Conservation (phyloP, 2,113 vertebrate species). For the Nothoprocta perdicaria region DNA sequence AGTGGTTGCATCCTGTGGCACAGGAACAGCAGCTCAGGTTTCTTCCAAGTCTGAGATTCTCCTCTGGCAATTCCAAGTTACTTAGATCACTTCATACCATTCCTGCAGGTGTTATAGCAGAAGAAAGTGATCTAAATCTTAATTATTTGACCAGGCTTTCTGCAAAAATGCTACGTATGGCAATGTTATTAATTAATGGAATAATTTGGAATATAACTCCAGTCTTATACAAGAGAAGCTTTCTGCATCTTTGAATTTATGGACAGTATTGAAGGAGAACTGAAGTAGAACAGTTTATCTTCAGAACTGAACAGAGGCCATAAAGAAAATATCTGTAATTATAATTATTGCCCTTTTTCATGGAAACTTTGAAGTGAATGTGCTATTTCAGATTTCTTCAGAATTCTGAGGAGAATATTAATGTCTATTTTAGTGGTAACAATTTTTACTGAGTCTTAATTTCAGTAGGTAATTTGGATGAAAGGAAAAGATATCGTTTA, state of each 20-base stretch:
- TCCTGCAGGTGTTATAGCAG: slow-evolving; percentile 41
- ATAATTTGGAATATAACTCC: background rate
- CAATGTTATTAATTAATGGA: background rate
- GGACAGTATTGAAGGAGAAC: background rate
- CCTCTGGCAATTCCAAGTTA: slow-evolving; percentile 11
- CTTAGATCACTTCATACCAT: background rate
- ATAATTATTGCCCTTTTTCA: background rate
- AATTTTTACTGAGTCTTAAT: background rate
- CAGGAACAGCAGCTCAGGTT: slow-evolving; percentile 7
- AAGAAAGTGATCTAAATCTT: slow-evolving; percentile 1
- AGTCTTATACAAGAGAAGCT: background rate
- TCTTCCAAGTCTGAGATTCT: slow-evolving; percentile 25
- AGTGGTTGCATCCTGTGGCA: background rate
- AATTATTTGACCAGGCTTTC: slow-evolving; percentile 41
- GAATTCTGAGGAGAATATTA: background rate
- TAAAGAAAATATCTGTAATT: background rate
- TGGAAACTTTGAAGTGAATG: background rate
- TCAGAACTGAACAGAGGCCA: background rate
- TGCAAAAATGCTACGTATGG: background rate
- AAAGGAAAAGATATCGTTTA: background rate
- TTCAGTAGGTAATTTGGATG: background rate
- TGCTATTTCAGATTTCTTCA: background rate
- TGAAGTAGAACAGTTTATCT: background rate
- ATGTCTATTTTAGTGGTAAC: background rate
- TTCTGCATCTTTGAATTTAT: background rate